phyloP scores from a whole-genome alignment of 2,113 vertebrate species.

The Scartelaos histophorus region DNA sequence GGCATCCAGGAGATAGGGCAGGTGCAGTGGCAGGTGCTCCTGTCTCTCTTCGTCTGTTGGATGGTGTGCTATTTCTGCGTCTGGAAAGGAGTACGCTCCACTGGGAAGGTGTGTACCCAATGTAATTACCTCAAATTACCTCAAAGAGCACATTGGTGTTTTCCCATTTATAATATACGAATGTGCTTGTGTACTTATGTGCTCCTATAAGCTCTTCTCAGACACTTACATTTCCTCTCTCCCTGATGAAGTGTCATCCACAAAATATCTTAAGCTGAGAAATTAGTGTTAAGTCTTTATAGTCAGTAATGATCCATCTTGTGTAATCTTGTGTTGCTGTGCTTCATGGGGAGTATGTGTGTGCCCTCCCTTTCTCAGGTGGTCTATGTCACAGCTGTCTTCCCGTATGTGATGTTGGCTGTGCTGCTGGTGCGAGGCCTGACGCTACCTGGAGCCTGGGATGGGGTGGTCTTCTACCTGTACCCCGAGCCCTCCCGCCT shows the following conservation, averaged over 20 bases:
- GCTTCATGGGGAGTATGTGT: too few species aligned
- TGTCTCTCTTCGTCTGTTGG: constrained; percentile 86
- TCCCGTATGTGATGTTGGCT: constrained; percentile 42
- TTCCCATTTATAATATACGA: too few species aligned
- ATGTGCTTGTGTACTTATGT: too few species aligned
- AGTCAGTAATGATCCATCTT: too few species aligned
- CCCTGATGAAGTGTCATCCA: too few species aligned
- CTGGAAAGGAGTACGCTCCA: constrained; percentile 88
- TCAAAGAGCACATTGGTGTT: too few species aligned
- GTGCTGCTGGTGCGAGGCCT: constrained; percentile 44
- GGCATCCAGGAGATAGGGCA: constrained; percentile 84
- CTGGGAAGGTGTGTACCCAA: constrained; percentile 80
- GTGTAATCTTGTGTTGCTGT: too few species aligned
- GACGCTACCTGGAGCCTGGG: constrained; percentile 48
- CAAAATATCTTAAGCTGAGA: too few species aligned
- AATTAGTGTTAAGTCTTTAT: too few species aligned
- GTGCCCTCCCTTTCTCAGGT: constrained; percentile 27
- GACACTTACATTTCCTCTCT: too few species aligned
- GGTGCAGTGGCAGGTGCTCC: constrained; percentile 85
- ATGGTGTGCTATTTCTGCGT: constrained; percentile 88
- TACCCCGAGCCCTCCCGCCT: constrained; percentile 43
- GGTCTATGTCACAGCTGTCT: constrained; percentile 22
- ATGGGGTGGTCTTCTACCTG: constrained; percentile 43
- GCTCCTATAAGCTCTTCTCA: too few species aligned
- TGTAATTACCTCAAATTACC: too few species aligned